Conservation (phyloP, 2,113 vertebrate genomes). For the Myotis davidii region DNA sequence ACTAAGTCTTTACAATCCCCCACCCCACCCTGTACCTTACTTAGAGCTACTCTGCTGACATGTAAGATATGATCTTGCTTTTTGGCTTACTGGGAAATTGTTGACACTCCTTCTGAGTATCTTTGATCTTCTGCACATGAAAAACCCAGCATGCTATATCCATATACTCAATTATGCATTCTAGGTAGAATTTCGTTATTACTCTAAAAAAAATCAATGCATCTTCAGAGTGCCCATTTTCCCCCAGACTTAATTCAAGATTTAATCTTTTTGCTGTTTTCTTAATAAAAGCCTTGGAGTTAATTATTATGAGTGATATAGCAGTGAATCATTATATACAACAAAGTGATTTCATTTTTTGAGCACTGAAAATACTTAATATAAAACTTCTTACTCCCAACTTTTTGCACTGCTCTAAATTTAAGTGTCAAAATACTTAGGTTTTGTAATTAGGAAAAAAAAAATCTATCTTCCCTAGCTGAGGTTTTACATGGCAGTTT, state of each 20-base stretch:
- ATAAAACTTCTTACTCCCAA: constrained; percentile 28
- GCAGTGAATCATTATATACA: constrained; percentile 59
- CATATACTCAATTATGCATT: constrained; percentile 51
- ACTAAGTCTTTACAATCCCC: not conserved
- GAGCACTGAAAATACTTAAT: constrained; percentile 62
- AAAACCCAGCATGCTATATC: constrained; percentile 17
- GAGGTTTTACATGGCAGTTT: constrained; percentile 73
- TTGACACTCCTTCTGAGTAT: constrained; percentile 27
- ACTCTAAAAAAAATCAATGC: constrained; percentile 33
- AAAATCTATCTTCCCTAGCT: constrained; percentile 45
- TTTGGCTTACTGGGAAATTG: constrained; percentile 54
- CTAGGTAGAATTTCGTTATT: constrained; percentile 63
- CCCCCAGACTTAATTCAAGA: constrained; percentile 74
- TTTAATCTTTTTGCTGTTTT: constrained; percentile 80
- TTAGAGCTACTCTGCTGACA: constrained; percentile 58
- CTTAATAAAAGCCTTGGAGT: constrained; percentile 70
- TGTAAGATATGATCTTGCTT: constrained; percentile 51
- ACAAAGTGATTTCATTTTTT: constrained; percentile 72
- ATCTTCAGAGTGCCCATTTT: constrained; percentile 65
- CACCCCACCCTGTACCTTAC: not conserved
- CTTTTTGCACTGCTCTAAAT: constrained; percentile 51
- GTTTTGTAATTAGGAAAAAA: constrained; percentile 39
- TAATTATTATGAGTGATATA: constrained; percentile 29
- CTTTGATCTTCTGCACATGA: constrained; percentile 41
- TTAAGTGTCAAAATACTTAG: constrained; percentile 61